A percentile compares a stretch with the other conserved stretches of the same genome.
These are phyloP conservation scores for Silurus meridionalis DNA, from an alignment of 2,113 vertebrate species.

Conservation along the genomic window DNA sequence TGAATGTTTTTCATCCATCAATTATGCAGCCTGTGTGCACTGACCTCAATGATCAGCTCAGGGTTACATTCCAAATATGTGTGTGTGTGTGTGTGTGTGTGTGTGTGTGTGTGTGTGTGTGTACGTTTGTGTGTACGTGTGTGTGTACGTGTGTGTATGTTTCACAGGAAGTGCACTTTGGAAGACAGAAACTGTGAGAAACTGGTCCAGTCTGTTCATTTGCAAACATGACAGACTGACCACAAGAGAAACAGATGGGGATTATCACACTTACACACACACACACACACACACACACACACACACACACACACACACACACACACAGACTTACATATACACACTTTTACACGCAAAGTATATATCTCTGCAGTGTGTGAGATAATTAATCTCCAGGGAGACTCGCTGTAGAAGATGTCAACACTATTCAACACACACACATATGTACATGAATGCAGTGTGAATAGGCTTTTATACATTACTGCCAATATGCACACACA, in stretches of 20 bases:
- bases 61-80: conserved; percentile 12
- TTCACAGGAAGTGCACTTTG: conserved; percentile 13
- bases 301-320: conserved; percentile 25
- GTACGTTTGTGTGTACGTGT: conserved; percentile 1
- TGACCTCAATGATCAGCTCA: conserved; percentile 14
- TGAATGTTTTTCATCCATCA: not conserved
- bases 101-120: conserved; percentile 4
- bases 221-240: conserved; percentile 13
- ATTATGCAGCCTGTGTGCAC: not conserved
- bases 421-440: conserved; percentile 32
- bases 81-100: conserved; percentile 1
- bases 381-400: conserved; percentile 55
- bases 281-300: not conserved
- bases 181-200: conserved; percentile 8
- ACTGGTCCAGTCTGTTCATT: conserved; percentile 20
- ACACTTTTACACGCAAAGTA: not conserved
- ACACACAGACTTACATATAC: not conserved
- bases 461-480: not conserved
- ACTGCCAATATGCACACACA: not conserved
- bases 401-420: conserved; percentile 31
- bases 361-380: conserved; percentile 20
- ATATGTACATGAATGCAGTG: not conserved
- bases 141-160: not conserved
- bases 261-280: conserved; percentile 10
- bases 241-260: conserved; percentile 17